phyloP scores from a whole-genome alignment of 2,888 invertebrate species.

The Chrysodeixis includens region DNA sequence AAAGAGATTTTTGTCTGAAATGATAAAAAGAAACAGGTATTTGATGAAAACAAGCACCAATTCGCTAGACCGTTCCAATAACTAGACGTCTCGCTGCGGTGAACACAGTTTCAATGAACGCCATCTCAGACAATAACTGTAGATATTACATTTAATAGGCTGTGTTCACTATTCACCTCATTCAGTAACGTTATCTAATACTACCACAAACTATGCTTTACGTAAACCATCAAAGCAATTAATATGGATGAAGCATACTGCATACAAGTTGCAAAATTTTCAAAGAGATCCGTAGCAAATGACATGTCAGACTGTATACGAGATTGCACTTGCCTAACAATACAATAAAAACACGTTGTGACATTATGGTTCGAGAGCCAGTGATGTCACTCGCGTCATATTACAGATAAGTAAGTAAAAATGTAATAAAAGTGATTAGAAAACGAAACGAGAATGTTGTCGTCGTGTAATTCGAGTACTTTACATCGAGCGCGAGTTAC shows the following conservation, averaged over 20 bases:
- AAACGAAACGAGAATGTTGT: slow-evolving; percentile 65
- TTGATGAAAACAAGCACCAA: slow-evolving; percentile 22
- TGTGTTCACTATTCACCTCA: background rate
- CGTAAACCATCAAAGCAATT: background rate
- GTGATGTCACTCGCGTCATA: slow-evolving; percentile 20
- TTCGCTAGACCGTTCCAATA: slow-evolving; percentile 37
- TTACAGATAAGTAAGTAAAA: slow-evolving; percentile 28
- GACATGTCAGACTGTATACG: slow-evolving; percentile 19
- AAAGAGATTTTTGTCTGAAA: background rate
- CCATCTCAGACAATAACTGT: background rate
- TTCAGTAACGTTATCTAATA: background rate
- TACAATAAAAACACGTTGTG: slow-evolving; percentile 26
- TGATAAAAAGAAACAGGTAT: slow-evolving; percentile 17
- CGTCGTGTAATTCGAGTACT: slow-evolving; percentile 63
- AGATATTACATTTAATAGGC: background rate
- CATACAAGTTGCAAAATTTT: slow-evolving; percentile 22
- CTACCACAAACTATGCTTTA: background rate
- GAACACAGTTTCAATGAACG: slow-evolving; percentile 37
- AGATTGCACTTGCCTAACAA: slow-evolving; percentile 29
- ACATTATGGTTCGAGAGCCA: slow-evolving; percentile 12
- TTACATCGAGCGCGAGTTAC: slow-evolving; percentile 59
- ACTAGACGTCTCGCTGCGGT: slow-evolving; percentile 50
- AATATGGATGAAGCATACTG: slow-evolving; percentile 6
- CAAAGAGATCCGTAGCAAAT: slow-evolving; percentile 13
- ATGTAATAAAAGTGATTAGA: slow-evolving; percentile 67